Conservation (phyloP, 2,113 vertebrate species). For the Mirounga angustirostris region DNA sequence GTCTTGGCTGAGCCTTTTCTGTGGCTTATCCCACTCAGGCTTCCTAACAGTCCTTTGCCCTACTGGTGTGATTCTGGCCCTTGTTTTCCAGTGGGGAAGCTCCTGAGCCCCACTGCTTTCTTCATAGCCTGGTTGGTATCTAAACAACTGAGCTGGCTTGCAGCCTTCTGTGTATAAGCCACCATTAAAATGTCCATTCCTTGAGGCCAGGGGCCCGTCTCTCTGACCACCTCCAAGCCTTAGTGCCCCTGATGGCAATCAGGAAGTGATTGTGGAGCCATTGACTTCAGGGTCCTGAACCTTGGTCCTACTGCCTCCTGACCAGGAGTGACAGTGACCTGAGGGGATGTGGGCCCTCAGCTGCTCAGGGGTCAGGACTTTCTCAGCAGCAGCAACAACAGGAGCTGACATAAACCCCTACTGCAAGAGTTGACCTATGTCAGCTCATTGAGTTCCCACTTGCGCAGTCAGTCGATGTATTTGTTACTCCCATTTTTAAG, state of each 20-base stretch:
- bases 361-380: not conserved
- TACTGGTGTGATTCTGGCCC: not conserved
- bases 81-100: not conserved
- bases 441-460: not conserved
- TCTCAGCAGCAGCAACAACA: not conserved
- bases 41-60: not conserved
- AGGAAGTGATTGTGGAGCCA: not conserved
- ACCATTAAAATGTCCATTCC: not conserved
- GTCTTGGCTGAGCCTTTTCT: not conserved
- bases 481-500: not conserved
- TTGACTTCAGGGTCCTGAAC: not conserved
- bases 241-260: not conserved
- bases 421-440: not conserved
- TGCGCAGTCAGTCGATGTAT: not conserved
- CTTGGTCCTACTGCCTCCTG: not conserved
- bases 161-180: not conserved
- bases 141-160: not conserved
- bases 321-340: not conserved
- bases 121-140: not conserved
- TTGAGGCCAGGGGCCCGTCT: not conserved
- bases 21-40: not conserved
- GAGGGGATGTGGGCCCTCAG: not conserved
- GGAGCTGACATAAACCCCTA: not conserved
- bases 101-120: not conserved
- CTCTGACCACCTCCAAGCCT: not conserved